Percentiles rank a stretch among this genome's conserved stretches.
These are phyloP conservation scores for Halisarca cf. caerulea DNA, from an alignment of 37 sponge, comb jelly and placozoan species.

Conservation along the genomic window DNA sequence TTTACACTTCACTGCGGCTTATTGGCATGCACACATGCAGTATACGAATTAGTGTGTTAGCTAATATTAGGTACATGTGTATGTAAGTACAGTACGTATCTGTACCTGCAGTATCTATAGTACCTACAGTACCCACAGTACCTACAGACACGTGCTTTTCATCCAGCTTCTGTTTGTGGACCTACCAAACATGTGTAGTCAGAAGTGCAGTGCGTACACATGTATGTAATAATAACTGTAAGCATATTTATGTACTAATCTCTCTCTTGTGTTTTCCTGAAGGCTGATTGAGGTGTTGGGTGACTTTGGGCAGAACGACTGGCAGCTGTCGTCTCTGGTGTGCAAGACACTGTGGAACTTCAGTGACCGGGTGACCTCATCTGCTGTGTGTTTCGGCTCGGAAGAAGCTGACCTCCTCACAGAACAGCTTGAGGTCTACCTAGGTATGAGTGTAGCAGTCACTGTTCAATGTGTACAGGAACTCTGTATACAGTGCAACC, in stretches of 20 bases:
- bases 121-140: no score
- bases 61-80: neutral
- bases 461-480: neutral
- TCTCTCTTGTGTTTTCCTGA: neutral
- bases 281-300: slow-evolving; percentile 76
- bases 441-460: slow-evolving; percentile 48
- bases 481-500: no score
- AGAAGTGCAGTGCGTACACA: no score
- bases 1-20: no score
- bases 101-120: neutral
- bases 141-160: no score
- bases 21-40: neutral
- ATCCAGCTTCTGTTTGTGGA: no score
- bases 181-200: no score
- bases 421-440: slow-evolving; percentile 57
- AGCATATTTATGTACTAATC: neutral
- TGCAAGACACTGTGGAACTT: slow-evolving; percentile 90
- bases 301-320: slow-evolving; percentile 81
- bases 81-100: neutral
- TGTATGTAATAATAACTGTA: no score
- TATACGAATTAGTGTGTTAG: neutral
- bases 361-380: slow-evolving; percentile 61
- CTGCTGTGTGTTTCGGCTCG: slow-evolving; percentile 41
- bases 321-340: slow-evolving; percentile 79
- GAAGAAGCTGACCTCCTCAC: slow-evolving; percentile 59